phyloP scores from a whole-genome alignment of 1,140 invertebrate genomes.

The Bradysia coprophila region DNA sequence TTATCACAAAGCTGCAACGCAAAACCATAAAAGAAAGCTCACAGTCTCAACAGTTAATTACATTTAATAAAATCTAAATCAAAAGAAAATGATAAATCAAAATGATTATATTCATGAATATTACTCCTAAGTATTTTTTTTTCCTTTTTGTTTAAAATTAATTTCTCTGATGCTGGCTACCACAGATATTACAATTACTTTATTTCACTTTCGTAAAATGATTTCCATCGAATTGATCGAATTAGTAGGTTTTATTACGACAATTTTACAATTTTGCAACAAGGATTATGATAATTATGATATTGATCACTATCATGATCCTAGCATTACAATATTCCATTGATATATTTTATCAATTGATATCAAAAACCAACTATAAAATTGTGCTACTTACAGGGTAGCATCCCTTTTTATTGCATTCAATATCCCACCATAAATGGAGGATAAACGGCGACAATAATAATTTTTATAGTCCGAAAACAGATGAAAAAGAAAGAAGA shows the following conservation, averaged over 20 bases:
- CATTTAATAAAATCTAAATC: no score
- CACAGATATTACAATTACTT: constrained; percentile 14
- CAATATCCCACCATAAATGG: no score
- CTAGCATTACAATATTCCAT: no score
- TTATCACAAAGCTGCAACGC: no score
- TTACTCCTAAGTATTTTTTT: not conserved
- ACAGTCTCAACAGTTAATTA: no score
- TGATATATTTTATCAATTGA: no score
- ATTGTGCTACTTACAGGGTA: constrained; percentile 59
- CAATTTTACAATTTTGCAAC: no score
- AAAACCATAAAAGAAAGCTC: no score
- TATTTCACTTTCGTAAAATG: not conserved
- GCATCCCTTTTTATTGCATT: constrained; percentile 60
- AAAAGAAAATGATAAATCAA: constrained; percentile 10
- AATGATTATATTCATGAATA: constrained; percentile 12
- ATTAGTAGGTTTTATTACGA: no score
- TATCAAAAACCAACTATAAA: not conserved
- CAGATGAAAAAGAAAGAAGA: not conserved
- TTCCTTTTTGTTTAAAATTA: not conserved
- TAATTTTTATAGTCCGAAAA: not conserved
- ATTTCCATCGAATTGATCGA: constrained; percentile 1
- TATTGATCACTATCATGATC: no score
- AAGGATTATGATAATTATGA: not conserved
- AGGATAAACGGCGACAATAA: not conserved
- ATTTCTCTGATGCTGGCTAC: constrained; percentile 10